Evolutionary conservation across 2,113 vertebrate genomes (phyloP).

Genomic region (Lepisosteus oculatus): DNA sequence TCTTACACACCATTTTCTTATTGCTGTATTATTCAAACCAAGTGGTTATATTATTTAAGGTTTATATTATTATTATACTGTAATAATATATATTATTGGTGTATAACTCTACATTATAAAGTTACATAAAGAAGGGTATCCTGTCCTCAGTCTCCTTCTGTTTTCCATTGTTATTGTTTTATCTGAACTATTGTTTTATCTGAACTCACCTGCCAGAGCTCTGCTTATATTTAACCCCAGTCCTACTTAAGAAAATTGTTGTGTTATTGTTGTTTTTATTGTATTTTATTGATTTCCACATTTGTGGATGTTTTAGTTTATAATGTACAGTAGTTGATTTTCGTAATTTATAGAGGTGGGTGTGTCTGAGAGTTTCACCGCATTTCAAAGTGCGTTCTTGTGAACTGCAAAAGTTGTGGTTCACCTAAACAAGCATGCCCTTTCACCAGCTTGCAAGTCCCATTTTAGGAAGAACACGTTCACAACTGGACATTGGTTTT

Average conservation of each 20-base stretch:
- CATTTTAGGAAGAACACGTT: background rate
- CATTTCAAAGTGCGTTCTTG: slow-evolving; percentile 8
- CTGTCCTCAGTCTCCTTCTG: no score
- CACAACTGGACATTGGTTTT: background rate
- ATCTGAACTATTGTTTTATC: no score
- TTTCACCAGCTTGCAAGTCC: background rate
- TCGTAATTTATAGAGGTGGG: slow-evolving; percentile 30
- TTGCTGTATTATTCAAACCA: no score
- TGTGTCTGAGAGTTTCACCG: slow-evolving; percentile 24
- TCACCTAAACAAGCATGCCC: background rate
- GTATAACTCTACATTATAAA: no score
- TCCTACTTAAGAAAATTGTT: slow-evolving; percentile 1
- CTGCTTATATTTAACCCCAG: slow-evolving; percentile 3
- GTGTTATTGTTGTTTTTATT: slow-evolving; percentile 17
- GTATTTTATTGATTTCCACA: slow-evolving; percentile 14
- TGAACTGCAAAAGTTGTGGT: slow-evolving; percentile 3
- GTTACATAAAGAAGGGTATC: no score
- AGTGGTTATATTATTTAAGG: no score
- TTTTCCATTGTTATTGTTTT: no score
- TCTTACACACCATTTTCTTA: no score
- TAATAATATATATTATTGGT: no score
- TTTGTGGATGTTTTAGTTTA: slow-evolving; percentile 9
- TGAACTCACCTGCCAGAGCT: no score
- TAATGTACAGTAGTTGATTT: slow-evolving; percentile 24
- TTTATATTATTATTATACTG: no score